phyloP scores from a whole-genome alignment of 2,888 invertebrate species.

The Isoperla grammatica region DNA sequence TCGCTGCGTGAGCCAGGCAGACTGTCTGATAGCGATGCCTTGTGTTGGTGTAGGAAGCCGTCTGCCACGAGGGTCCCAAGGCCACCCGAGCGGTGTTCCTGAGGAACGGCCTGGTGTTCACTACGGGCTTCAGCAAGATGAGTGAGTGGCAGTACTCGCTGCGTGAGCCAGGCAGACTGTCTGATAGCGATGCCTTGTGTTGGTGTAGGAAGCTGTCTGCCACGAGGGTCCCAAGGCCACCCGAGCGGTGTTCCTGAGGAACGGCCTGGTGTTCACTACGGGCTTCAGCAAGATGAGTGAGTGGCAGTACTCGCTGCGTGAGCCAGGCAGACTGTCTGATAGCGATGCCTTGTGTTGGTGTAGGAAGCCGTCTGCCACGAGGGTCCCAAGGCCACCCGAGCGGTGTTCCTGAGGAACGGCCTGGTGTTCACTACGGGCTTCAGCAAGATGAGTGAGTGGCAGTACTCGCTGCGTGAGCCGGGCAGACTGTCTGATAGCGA shows the following conservation, averaged over 20 bases:
- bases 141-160: constrained; percentile 97
- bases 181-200: too few relatives aligned
- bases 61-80: constrained; percentile 90
- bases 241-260: constrained; percentile 81
- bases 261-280: constrained; percentile 90
- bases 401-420: constrained; percentile 85
- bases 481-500: constrained; percentile 61
- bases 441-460: constrained; percentile 96
- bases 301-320: constrained; percentile 92
- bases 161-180: constrained; percentile 83
- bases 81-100: constrained; percentile 87
- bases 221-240: constrained; percentile 93
- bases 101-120: constrained; percentile 85
- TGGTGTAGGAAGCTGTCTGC: constrained; percentile 78
- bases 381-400: constrained; percentile 87
- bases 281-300: constrained; percentile 98
- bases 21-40: too few relatives aligned
- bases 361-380: constrained; percentile 83
- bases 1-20: constrained; percentile 88
- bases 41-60: too few relatives aligned
- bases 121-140: constrained; percentile 97
- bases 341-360: too few relatives aligned
- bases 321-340: constrained; percentile 84
- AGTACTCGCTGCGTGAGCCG: constrained; percentile 91
- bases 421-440: constrained; percentile 94